Percentiles rank a stretch among this genome's conserved stretches.
These are phyloP conservation scores for Odontothrips loti DNA, from an alignment of 2,888 invertebrate species.

Conservation along the genomic window DNA sequence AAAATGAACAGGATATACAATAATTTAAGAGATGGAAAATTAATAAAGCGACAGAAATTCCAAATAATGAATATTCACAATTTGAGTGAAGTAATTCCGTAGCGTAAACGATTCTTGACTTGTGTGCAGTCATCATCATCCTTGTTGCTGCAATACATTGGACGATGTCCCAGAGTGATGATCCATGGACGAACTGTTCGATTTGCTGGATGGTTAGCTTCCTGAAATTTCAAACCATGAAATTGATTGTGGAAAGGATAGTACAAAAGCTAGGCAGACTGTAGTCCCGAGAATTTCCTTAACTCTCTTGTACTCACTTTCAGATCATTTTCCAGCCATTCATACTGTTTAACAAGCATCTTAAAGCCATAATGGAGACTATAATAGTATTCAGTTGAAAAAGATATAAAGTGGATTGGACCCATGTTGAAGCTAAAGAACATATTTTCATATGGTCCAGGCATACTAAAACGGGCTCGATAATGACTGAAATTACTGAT, in stretches of 20 bases:
- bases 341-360: constrained; percentile 47
- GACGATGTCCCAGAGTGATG: constrained; percentile 51
- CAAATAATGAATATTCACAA: neutral
- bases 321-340: constrained; percentile 52
- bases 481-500: constrained; percentile 56
- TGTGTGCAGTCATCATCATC: constrained; percentile 52
- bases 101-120: neutral
- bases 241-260: neutral
- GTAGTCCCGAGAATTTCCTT: too few species aligned
- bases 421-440: constrained; percentile 51
- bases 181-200: constrained; percentile 50
- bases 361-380: constrained; percentile 51
- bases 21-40: neutral
- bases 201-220: constrained; percentile 46
- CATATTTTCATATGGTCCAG: constrained; percentile 40
- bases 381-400: constrained; percentile 58
- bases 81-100: neutral
- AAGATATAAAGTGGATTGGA: constrained; percentile 51
- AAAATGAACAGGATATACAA: constrained; percentile 9
- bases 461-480: constrained; percentile 54
- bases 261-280: neutral
- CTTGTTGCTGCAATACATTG: constrained; percentile 54
- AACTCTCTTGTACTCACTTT: constrained; percentile 40
- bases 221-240: constrained; percentile 38
- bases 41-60: neutral